Evolutionary conservation across 2,797 vertebrate genomes (phyloP).

Genomic region (Gambelia wislizenii): DNA sequence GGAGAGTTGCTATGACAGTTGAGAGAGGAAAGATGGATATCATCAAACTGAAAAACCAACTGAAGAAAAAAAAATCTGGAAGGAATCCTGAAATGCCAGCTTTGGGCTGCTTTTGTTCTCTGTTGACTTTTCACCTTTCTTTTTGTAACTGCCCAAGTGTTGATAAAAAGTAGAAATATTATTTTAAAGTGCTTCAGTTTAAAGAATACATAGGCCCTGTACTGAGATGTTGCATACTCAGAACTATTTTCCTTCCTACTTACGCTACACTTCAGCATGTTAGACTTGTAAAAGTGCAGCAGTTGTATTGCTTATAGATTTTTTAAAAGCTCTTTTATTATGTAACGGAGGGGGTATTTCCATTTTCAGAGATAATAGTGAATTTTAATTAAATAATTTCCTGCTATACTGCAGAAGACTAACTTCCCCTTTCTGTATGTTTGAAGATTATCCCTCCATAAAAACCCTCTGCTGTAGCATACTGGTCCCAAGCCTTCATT

Average conservation of each 20-base stretch:
- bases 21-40: conserved; percentile 77
- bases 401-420: not conserved
- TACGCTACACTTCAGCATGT: not conserved
- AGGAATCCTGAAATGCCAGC: conserved; percentile 69
- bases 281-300: not conserved
- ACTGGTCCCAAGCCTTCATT: not conserved
- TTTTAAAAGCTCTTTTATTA: not conserved
- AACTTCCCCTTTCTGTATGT: not conserved
- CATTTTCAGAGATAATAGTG: not conserved
- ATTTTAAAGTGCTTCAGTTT: not conserved
- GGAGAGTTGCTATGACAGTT: conserved; percentile 86
- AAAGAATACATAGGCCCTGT: not conserved
- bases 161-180: conserved; percentile 34
- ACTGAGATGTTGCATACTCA: not conserved
- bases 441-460: not conserved
- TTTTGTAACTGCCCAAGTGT: not conserved
- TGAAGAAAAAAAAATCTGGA: conserved; percentile 79
- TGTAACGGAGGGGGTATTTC: not conserved
- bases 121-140: conserved; percentile 25
- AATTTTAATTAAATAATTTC: not conserved
- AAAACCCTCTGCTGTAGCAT: not conserved
- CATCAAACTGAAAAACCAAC: conserved; percentile 78
- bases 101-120: conserved; percentile 50
- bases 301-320: not conserved
- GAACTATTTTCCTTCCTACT: not conserved